Base-by-base conservation (phyloP, 2,113 vertebrate species). In the Coryphaenoides rupestris region DNA sequence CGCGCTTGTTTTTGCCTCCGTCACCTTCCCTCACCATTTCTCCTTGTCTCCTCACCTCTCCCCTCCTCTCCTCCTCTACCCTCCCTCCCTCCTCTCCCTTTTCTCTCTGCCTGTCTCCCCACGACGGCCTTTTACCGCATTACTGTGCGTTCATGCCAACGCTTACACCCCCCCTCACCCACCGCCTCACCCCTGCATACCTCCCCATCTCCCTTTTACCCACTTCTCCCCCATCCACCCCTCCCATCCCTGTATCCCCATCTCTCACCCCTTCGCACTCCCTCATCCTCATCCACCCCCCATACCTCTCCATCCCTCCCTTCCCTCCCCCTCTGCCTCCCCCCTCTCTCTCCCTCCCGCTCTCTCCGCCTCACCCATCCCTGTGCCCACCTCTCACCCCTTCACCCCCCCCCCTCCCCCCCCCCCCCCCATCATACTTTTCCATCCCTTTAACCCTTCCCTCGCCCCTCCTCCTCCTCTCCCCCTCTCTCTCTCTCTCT, bases 61-160 rank as follows among this genome's bases (percentile, higher is more conserved):
- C 78, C 40, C 77, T 10, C 57, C 56, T 15, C 76, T 80, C 77
- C 63, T 49, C 17, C 62, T 69, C 62, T 7, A 12, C 45, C 82
- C 47, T 83, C 89, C 82, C 79, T 90, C 81, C 84, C 79, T 79
- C n/a, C 85, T 81, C 78, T 46, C 77, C 57, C 56, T 15, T 77
- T 80, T 79, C 63, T 49, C 17, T 60, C 68, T 64, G 9, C 12
- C 45, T 40, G 33, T 40, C 33, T 40, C 33, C 33, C 13, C 33
- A 10, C 33, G 6, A 10, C 33, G 9, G 6, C 33, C 33, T 12
- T n/a, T n/a, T n/a, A n/a, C n/a, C n/a, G n/a, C n/a, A n/a, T n/a
- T n/a, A n/a, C n/a, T n/a, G n/a, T n/a, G n/a, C n/a, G n/a, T n/a
- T n/a, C n/a, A 26, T 26, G 24, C 24, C 6, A 26, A 33, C 28